Evolutionary conservation across 2,888 invertebrate genomes (phyloP).

Genomic region (Nebria salina): DNA sequence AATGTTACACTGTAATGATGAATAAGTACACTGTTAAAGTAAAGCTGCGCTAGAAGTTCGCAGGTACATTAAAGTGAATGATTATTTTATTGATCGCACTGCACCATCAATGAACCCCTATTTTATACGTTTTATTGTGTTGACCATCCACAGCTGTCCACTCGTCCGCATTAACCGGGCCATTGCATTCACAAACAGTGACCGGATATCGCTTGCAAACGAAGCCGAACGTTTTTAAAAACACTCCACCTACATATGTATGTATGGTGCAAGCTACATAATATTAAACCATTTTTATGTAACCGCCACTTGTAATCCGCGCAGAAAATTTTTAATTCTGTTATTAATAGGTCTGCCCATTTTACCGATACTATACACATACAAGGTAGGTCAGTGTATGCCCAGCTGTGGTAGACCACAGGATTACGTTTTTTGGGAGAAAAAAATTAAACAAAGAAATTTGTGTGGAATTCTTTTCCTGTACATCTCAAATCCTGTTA

Average conservation of each 20-base stretch:
- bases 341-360: constrained; percentile 14
- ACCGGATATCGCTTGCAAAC: background rate
- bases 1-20: background rate
- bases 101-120: background rate
- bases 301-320: constrained; percentile 36
- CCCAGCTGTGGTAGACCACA: constrained; percentile 52
- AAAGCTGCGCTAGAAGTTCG: no score
- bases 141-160: background rate
- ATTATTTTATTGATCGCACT: background rate
- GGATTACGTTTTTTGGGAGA: constrained; percentile 48
- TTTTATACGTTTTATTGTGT: background rate
- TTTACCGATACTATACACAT: background rate
- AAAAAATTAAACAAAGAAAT: constrained; percentile 26
- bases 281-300: background rate
- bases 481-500: background rate
- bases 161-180: background rate
- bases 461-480: constrained; percentile 20
- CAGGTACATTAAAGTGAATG: background rate
- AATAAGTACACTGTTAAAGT: background rate
- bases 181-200: constrained; percentile 17
- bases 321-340: constrained; percentile 32
- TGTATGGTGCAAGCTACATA: background rate
- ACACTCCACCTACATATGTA: constrained; percentile 3
- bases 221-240: background rate
- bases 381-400: constrained; percentile 51